These are phyloP conservation scores for Rhea pennata DNA, from an alignment of 2,113 vertebrate species.

Conservation along the genomic window DNA sequence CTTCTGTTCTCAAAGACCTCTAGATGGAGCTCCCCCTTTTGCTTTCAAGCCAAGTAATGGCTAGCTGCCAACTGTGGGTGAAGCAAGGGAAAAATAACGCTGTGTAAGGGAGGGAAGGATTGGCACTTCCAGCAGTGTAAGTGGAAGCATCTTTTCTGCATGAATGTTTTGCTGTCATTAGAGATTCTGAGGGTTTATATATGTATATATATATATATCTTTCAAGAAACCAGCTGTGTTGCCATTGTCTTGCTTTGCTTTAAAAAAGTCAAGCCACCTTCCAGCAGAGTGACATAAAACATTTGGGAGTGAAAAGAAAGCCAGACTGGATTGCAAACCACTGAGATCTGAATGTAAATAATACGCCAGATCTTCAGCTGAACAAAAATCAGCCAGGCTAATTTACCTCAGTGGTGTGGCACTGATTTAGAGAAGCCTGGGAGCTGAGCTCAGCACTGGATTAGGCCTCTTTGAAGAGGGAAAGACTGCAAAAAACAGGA, in stretches of 20 bases:
- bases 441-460: neutral
- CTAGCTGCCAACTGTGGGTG: neutral
- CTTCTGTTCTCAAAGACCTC: conserved; percentile 1
- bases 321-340: neutral
- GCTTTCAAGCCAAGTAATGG: neutral
- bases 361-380: neutral
- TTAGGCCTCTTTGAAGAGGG: neutral
- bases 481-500: neutral
- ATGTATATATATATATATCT: neutral
- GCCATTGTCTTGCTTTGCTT: neutral
- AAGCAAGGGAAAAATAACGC: neutral
- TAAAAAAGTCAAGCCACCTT: neutral
- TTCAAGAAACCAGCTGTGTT: neutral
- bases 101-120: neutral
- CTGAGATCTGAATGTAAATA: neutral
- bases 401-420: neutral
- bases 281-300: neutral
- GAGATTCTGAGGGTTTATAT: neutral
- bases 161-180: neutral
- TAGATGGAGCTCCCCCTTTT: conserved; percentile 59
- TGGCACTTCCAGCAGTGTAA: neutral
- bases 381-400: neutral
- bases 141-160: neutral
- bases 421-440: neutral
- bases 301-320: neutral